Evolutionary conservation across 2,797 vertebrate genomes (phyloP).

Genomic region (Trachops cirrhosus): DNA sequence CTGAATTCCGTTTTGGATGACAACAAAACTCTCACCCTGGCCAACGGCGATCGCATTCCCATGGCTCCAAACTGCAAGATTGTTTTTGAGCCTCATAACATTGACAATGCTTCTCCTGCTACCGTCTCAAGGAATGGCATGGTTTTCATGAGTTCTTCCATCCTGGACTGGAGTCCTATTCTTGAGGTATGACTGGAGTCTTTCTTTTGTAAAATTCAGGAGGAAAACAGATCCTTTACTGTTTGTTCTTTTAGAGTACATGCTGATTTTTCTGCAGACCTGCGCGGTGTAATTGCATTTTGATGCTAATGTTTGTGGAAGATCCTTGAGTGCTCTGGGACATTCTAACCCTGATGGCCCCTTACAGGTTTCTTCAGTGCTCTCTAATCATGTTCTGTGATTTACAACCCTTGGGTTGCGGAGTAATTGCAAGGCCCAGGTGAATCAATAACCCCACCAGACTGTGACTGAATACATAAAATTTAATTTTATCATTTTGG

Average conservation of each 20-base stretch:
- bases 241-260: background rate
- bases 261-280: background rate
- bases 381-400: background rate
- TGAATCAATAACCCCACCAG: slow-evolving; percentile 2
- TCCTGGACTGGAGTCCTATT: slow-evolving; percentile 94
- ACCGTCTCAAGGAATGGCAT: slow-evolving; percentile 98
- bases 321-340: background rate
- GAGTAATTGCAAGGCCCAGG: background rate
- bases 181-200: slow-evolving; percentile 88
- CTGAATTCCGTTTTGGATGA: slow-evolving; percentile 98
- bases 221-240: background rate
- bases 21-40: slow-evolving; percentile 95
- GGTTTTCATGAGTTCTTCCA: slow-evolving; percentile 98
- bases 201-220: slow-evolving; percentile 1
- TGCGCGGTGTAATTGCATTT: background rate
- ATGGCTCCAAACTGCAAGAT: slow-evolving; percentile 98
- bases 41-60: slow-evolving; percentile 96
- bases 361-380: background rate
- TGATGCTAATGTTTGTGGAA: background rate
- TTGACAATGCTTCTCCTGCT: slow-evolving; percentile 97
- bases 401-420: background rate
- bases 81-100: slow-evolving; percentile 97
- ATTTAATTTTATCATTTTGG: slow-evolving; percentile 12
- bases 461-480: slow-evolving; percentile 8
- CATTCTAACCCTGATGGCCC: background rate